Evolutionary conservation across 2,797 vertebrate genomes (phyloP).

Genomic region (Acanthis flammea): DNA sequence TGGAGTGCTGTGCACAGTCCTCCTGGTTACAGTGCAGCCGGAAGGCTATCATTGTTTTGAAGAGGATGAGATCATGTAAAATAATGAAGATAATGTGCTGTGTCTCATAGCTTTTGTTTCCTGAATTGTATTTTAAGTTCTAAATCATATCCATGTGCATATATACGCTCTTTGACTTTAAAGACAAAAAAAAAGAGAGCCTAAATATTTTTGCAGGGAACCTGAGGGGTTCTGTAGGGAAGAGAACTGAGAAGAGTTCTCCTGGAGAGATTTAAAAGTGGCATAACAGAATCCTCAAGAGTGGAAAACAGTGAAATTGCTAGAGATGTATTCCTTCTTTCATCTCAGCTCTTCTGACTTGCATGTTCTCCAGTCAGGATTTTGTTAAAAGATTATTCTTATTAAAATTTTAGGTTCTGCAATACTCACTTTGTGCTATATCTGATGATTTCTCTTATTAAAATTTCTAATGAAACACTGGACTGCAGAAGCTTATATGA

Average conservation of each 20-base stretch:
- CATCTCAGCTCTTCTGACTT: background rate
- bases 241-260: background rate
- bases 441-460: background rate
- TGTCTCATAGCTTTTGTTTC: slow-evolving; percentile 17
- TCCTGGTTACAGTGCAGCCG: background rate
- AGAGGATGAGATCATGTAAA: slow-evolving; percentile 14
- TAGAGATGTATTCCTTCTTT: background rate
- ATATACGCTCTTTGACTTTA: background rate
- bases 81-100: background rate
- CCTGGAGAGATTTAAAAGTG: background rate
- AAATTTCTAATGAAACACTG: background rate
- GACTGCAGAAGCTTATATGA: background rate
- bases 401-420: background rate
- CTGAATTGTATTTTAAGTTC: background rate
- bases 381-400: background rate
- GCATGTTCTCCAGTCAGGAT: background rate
- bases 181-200: background rate
- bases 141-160: background rate
- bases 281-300: background rate
- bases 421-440: background rate
- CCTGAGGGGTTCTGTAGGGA: background rate
- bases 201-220: background rate
- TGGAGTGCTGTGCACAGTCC: background rate
- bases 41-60: slow-evolving; percentile 31
- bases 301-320: background rate